These are phyloP conservation scores for Chelonus insularis DNA, from an alignment of 1,140 invertebrate species.

Conservation along the genomic window DNA sequence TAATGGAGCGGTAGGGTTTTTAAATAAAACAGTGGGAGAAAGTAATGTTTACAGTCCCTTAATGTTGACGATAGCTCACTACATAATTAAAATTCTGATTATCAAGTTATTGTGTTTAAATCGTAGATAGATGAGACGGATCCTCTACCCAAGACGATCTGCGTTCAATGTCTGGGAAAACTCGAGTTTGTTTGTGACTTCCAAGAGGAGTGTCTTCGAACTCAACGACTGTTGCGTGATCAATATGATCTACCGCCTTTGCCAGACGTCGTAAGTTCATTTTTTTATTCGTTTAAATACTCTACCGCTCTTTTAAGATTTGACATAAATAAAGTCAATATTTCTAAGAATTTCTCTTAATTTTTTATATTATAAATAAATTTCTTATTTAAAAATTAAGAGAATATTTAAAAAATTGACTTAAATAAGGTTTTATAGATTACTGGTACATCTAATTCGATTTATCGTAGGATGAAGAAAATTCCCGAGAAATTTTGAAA, in stretches of 20 bases:
- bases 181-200: constrained; percentile 60
- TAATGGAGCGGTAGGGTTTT: constrained; percentile 43
- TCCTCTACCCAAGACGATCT: constrained; percentile 57
- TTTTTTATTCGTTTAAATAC: constrained; percentile 27
- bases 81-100: constrained; percentile 4
- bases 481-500: constrained; percentile 42
- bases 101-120: constrained; percentile 46
- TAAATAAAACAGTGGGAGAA: constrained; percentile 3
- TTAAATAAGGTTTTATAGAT: constrained; percentile 20
- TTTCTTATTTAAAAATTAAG: not conserved
- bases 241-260: constrained; percentile 53
- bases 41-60: too few species aligned
- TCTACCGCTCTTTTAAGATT: constrained; percentile 39
- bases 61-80: not conserved
- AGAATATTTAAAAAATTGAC: not conserved
- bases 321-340: not conserved
- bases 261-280: constrained; percentile 51
- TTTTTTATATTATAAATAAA: not conserved
- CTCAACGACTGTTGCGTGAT: constrained; percentile 54
- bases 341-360: not conserved
- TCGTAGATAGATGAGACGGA: constrained; percentile 59
- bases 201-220: constrained; percentile 59
- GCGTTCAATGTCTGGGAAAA: constrained; percentile 59
- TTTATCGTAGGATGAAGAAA: constrained; percentile 33
- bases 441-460: constrained; percentile 42